Base-by-base conservation (phyloP, 2,113 vertebrate species). In the Macrotus californicus region DNA sequence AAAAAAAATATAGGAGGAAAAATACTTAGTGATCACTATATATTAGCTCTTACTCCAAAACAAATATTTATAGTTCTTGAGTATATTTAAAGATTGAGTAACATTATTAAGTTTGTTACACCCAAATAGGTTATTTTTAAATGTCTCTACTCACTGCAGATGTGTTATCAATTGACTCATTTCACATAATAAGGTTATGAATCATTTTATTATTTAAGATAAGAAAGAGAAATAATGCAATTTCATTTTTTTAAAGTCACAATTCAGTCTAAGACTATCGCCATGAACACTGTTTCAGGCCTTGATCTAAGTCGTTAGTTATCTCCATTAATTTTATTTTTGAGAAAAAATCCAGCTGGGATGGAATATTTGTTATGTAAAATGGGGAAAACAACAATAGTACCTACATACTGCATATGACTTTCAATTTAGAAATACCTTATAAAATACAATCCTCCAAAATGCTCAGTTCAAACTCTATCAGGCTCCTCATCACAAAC, bases 51-150 rank as follows among this genome's bases (percentile, higher is more conserved):
- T 84, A 72, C 24, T 22, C 4, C 15, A 72, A 2, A 86, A 8
- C 85, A 83, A 94, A 81, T 91, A 81, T 80, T 92, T 87, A 67
- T 54, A 43, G 21, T 86, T 91, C 29, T 85, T 84, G 36, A 91
- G n/a, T 56, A 89, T 29, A 92, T 34, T 48, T 46, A 85, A 88
- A 85, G 16, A 93, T 48, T 66, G 14, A 75, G 3, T 79, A 89
- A 89, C 31, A 90, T 73, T 82, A 43, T 7, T 72, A 64, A 48
- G 34, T 56, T 89, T 92, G 24, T 21, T 79, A 22, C 5, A 79
- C 26, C 39, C 21, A 56, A 73, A 54, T 29, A 67, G 15, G 1
- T 29, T 73, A 83, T 59, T 70, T 64, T 84, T 48, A 64, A 90
- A 14, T 21, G 5, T 24, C 41, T 72, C 2, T 79, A 34, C 54